phyloP scores from a whole-genome alignment of 2,888 invertebrate genomes.

The Margaritifera margaritifera region DNA sequence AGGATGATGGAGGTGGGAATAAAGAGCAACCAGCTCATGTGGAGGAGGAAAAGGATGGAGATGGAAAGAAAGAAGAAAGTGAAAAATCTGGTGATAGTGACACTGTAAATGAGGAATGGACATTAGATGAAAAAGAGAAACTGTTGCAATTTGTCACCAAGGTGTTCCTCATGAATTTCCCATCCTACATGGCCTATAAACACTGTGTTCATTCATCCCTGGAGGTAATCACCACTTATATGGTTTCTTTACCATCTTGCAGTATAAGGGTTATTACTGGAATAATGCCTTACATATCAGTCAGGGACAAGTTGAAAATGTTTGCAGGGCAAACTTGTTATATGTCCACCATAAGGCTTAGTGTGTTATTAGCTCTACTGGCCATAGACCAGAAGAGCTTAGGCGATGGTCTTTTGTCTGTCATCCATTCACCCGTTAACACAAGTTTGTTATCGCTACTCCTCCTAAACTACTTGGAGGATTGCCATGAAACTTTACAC shows the following conservation, averaged over 20 bases:
- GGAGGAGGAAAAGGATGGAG: constrained; percentile 7
- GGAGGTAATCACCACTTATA: constrained; percentile 74
- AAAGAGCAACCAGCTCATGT: constrained; percentile 45
- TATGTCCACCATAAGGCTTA: too few species aligned
- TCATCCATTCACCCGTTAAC: too few species aligned
- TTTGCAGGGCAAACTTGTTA: too few species aligned
- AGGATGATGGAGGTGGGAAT: constrained; percentile 22
- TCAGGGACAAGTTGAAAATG: too few species aligned
- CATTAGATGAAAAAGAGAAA: constrained; percentile 88
- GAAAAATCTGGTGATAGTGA: constrained; percentile 29
- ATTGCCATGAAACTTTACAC: too few species aligned
- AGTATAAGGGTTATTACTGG: background rate
- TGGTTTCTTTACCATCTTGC: background rate
- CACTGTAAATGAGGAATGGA: constrained; percentile 76
- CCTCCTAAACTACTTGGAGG: too few species aligned
- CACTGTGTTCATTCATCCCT: constrained; percentile 85
- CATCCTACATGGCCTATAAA: constrained; percentile 82
- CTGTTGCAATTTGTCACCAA: constrained; percentile 90
- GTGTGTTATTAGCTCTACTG: too few species aligned
- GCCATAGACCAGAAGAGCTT: too few species aligned
- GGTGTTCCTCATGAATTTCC: constrained; percentile 90
- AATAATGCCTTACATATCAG: too few species aligned
- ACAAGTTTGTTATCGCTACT: too few species aligned
- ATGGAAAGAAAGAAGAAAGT: constrained; percentile 25
- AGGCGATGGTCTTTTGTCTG: too few species aligned